These are phyloP conservation scores for Dugesia japonica DNA, from an alignment of 2,888 invertebrate species.

Conservation along the genomic window DNA sequence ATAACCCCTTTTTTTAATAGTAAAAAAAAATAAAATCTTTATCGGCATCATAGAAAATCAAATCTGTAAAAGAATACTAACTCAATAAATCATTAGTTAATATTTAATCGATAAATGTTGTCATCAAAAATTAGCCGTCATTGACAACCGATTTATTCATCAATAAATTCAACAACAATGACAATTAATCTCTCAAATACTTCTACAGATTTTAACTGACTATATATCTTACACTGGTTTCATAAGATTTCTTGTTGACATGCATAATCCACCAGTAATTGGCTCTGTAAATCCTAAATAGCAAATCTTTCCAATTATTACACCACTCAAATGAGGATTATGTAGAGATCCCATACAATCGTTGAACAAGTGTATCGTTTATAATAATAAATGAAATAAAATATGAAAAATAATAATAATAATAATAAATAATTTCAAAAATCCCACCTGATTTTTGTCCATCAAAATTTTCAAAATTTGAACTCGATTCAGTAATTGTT, in stretches of 20 bases:
- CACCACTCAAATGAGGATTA: neutral
- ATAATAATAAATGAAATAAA: neutral
- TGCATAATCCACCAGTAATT: conserved; percentile 13
- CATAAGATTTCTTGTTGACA: neutral
- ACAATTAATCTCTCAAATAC: neutral
- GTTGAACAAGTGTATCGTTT: neutral
- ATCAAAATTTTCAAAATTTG: neutral
- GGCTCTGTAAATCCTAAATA: neutral
- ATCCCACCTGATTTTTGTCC: neutral
- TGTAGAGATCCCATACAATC: neutral
- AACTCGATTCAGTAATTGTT: neutral
- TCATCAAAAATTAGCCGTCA: neutral
- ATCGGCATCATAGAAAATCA: no score
- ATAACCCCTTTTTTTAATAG: no score
- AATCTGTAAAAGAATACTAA: neutral
- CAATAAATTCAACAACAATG: no score
- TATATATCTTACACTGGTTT: neutral
- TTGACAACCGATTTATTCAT: neutral
- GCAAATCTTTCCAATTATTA: neutral
- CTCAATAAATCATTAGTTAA: neutral
- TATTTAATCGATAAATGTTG: neutral
- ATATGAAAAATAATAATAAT: no score
- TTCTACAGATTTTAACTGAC: neutral
- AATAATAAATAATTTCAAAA: neutral
- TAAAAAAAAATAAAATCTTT: no score